These are phyloP conservation scores for Petaurus breviceps DNA, from an alignment of 2,113 vertebrate genomes.

Conservation along the genomic window DNA sequence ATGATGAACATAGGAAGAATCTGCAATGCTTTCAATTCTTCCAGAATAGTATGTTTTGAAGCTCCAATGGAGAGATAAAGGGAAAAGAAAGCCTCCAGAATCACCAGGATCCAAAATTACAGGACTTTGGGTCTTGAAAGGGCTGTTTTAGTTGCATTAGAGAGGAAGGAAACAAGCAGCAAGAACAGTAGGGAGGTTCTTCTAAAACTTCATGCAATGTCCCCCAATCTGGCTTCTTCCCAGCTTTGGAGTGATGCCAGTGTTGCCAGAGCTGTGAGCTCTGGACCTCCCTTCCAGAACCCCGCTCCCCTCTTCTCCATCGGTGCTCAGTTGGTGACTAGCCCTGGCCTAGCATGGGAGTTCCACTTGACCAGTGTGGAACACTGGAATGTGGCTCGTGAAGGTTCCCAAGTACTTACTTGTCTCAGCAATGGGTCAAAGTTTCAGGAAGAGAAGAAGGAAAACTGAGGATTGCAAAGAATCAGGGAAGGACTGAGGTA, in stretches of 20 bases:
- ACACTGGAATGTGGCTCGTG: too few relatives aligned
- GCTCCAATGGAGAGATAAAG: background rate
- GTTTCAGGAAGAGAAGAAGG: conserved; percentile 96
- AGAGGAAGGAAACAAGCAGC: background rate
- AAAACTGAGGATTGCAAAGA: conserved; percentile 94
- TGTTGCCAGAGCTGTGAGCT: too few relatives aligned
- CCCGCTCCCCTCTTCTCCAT: too few relatives aligned
- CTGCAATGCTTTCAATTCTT: background rate
- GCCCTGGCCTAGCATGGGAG: too few relatives aligned
- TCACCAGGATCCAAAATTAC: background rate
- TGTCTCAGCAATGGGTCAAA: conserved; percentile 96
- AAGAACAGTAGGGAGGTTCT: background rate
- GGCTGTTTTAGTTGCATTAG: background rate
- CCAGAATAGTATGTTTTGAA: background rate
- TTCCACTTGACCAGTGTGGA: too few relatives aligned
- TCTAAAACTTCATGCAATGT: too few relatives aligned
- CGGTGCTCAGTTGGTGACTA: too few relatives aligned
- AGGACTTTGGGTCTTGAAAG: background rate
- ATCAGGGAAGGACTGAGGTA: conserved; percentile 80
- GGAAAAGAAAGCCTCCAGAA: background rate
- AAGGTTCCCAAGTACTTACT: conserved; percentile 94
- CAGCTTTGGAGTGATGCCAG: too few relatives aligned
- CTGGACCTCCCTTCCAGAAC: too few relatives aligned
- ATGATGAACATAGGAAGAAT: background rate
- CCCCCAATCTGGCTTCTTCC: too few relatives aligned